Base-by-base conservation (phyloP, 2,888 invertebrate species). In the Malacosoma neustria region DNA sequence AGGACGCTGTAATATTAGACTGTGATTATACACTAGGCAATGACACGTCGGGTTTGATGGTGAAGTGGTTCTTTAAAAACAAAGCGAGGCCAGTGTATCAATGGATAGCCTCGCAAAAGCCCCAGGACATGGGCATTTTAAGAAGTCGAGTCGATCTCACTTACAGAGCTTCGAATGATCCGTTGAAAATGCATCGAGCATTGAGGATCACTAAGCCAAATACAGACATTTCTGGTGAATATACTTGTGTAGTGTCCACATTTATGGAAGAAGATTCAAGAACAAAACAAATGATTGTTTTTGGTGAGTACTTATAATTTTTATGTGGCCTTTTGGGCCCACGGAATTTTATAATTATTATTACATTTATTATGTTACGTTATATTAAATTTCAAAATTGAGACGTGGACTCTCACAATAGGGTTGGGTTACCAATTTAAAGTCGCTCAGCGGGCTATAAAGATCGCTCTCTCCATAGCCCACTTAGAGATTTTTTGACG, bases 41-140 rank as follows among this genome's bases (percentile, higher is more conserved):
- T 38, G 87, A 89, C 54, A 90, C 91, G 48, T 74, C 87, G 0
- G 91, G 91, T 5, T 75, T 94, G 29, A 91, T 93, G 39, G 90
- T 93, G 15, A 93, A 93, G 73, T 93, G 94, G 93, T 92, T 89
- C 71, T 88, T 91, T 60, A 90, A 89, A 65, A 89, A 90, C 59
- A 89, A 87, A 61, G 85, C 87, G 1, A 80, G 89, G 39, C 88
- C 90, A 4, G 91, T 93, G 35, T 94, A 93, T 68, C 93, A 93
- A 69, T 94, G 93, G 93, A 93, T 93, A 42, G 90, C 89, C 12
- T 88, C 89, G 1, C 87, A 89, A 48, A 87, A 87, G 44, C 92
- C 92, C 0, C 90, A 90, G 57, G 91, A 89, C 38, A 81, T 92
- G 54, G 91, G 91, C 3, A 80, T 85, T 34, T 51, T 86, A 39